These are phyloP conservation scores for Megamerina dolium DNA, from an alignment of 2,888 invertebrate genomes.

Conservation along the genomic window DNA sequence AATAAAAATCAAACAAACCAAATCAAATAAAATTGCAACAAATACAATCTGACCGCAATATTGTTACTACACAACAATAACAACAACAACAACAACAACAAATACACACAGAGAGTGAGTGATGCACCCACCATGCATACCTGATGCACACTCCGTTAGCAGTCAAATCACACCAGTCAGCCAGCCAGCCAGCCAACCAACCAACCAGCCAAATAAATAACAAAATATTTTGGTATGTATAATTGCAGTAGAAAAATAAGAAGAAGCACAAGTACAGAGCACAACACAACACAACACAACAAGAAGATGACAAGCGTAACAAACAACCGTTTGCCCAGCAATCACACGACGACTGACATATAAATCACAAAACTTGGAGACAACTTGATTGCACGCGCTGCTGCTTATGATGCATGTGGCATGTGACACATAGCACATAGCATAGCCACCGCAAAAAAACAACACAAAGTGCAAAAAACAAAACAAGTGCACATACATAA, in stretches of 20 bases:
- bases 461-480: background rate
- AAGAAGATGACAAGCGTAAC: slow-evolving; percentile 13
- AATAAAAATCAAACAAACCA: no score
- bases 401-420: slow-evolving; percentile 22
- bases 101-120: slow-evolving; percentile 6
- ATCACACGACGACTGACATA: slow-evolving; percentile 22
- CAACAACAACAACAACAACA: no score
- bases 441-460: background rate
- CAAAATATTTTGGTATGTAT: no score
- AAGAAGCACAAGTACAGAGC: slow-evolving; percentile 4
- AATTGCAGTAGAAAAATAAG: no score
- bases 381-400: slow-evolving; percentile 31
- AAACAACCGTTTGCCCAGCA: slow-evolving; percentile 24
- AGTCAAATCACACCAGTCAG: no score
- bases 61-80: no score
- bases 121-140: no score
- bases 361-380: slow-evolving; percentile 34
- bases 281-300: slow-evolving; percentile 9
- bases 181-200: no score
- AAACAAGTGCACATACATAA: background rate
- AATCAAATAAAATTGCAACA: no score
- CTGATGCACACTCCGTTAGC: no score
- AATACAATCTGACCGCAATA: no score
- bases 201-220: no score
- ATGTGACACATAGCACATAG: slow-evolving; percentile 5